Conservation (phyloP, 1,140 invertebrate genomes). For the Brachionus plicatilis region DNA sequence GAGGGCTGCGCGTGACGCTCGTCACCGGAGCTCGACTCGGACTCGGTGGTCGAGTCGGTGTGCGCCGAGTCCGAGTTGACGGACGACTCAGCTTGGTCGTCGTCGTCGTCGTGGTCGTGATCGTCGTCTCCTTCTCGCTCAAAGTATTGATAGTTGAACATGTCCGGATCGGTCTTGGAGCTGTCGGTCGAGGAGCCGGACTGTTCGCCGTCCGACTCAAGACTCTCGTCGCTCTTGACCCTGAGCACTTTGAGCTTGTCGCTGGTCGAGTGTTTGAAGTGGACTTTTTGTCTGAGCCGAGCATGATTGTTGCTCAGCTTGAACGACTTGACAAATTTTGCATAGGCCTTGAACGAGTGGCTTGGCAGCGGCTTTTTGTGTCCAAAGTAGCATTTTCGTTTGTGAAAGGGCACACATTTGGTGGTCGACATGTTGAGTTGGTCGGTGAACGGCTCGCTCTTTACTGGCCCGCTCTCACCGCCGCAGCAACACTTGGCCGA, state of each 20-base stretch:
- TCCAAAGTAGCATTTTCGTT: constrained; percentile 12
- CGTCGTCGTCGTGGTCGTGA: background rate
- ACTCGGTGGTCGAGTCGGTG: background rate
- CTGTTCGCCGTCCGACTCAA: background rate
- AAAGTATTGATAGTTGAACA: constrained; percentile 31
- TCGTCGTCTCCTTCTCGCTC: background rate
- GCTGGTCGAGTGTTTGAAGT: background rate
- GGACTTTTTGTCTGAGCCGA: background rate
- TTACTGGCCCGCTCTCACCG: background rate
- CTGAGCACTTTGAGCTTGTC: background rate
- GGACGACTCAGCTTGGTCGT: background rate
- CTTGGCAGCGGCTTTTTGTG: background rate
- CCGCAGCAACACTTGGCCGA: background rate
- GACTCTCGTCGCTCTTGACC: background rate
- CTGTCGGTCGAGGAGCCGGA: background rate
- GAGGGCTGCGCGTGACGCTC: background rate
- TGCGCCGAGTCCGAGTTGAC: background rate
- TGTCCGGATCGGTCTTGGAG: background rate
- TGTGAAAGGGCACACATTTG: background rate
- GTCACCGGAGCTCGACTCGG: background rate
- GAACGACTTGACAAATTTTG: background rate
- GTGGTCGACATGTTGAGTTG: background rate
- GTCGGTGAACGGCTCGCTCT: background rate
- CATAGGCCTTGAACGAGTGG: background rate
- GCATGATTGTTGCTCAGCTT: background rate